phyloP scores from a whole-genome alignment of 1,140 invertebrate species.

The Pentalonia nigronervosa region DNA sequence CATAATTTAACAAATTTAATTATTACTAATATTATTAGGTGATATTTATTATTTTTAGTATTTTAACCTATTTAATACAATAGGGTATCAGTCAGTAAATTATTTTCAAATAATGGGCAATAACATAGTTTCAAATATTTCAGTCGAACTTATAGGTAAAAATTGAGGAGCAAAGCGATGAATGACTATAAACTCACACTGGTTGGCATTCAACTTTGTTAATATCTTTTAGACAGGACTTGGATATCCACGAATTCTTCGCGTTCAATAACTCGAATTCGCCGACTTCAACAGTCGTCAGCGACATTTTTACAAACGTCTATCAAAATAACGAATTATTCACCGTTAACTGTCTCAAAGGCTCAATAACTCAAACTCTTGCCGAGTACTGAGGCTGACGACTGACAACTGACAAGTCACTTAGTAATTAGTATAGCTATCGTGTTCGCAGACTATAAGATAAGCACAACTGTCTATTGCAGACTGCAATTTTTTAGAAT shows the following conservation, averaged over 20 bases:
- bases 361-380: too few relatives aligned
- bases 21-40: neutral
- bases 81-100: neutral
- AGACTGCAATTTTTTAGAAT: too few relatives aligned
- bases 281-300: neutral
- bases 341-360: too few relatives aligned
- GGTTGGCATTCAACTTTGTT: neutral
- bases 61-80: neutral
- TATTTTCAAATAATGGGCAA: neutral
- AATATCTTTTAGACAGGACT: neutral
- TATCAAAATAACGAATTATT: neutral
- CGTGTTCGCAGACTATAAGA: too few relatives aligned
- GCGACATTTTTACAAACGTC: neutral
- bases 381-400: too few relatives aligned
- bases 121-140: neutral
- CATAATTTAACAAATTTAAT: neutral
- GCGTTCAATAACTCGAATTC: constrained; percentile 35
- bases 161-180: neutral
- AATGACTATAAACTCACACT: constrained; percentile 7
- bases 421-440: too few relatives aligned
- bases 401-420: too few relatives aligned
- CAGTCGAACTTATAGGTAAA: neutral
- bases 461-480: too few relatives aligned
- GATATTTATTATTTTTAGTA: neutral
- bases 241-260: constrained; percentile 39